Evolutionary conservation across 2,888 invertebrate genomes (phyloP), one percentile per base, ranked within the genome.

Genomic region (Drosophila histrio): DNA sequence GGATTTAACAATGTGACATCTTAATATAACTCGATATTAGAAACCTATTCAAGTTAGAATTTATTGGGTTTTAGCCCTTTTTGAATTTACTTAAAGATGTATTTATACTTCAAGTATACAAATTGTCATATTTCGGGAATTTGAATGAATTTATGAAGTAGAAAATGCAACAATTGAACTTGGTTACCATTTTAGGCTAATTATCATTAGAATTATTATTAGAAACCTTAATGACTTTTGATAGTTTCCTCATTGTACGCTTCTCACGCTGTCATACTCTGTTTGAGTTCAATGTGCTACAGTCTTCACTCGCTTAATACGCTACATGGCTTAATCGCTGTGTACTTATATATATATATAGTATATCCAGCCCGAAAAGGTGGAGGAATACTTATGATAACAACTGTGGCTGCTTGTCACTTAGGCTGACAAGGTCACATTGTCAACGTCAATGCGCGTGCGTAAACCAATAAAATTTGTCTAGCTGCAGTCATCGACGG

Each of bases 391-490:
- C 47, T 74, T 80, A 82, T 80, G 79, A 82, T 75, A 82, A 72
- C 69, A 61, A 61, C 77, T 46, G 19, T 32, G 66, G 49, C 73
- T 60, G 79, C 83, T 80, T 81, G 80, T 83, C 81, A 74, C 79
- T 83, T 77, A 67, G 66, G 43, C 70, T 80, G 84, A 86, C 86
- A 85, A 85, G 86, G 85, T 85, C 85, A 70, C 86, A 82, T 86
- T 86, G 82, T 86, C 86, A 86, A 82, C 78, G 86, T 85, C 85
- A 86, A 15, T 65, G 79, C 77, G 83, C 79, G 86, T 84, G 85
- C 79, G 85, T 86, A 86, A 84, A 77, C 80, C 77, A 80, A 86
- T 85, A 86, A 85, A 85, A 85, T 85, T 86, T 84, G 85, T 85
- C 85, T 75, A 79, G 70, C 74, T 53, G 62, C 70, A 58, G 68